Conservation (phyloP, 2,888 invertebrate genomes). For the Spodoptera littoralis region DNA sequence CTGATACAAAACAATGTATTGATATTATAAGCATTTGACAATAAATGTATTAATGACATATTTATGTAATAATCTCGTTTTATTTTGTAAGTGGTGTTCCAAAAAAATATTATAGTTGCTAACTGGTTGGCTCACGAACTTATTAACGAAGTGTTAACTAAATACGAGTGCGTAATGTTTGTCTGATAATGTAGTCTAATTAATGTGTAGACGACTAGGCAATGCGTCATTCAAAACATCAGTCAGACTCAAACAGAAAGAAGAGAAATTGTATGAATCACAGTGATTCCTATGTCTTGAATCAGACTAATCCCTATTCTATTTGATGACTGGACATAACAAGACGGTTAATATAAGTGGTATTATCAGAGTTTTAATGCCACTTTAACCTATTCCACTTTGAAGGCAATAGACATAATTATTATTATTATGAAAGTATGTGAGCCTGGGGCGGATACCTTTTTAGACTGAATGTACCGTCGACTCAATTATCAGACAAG, state of each 20-base stretch:
- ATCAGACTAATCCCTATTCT: slow-evolving; percentile 8
- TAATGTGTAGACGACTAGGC: slow-evolving; percentile 18
- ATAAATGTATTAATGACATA: slow-evolving; percentile 62
- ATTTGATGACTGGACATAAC: slow-evolving; percentile 16
- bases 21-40: slow-evolving; percentile 61
- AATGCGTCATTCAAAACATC: slow-evolving; percentile 19
- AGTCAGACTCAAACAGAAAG: slow-evolving; percentile 17
- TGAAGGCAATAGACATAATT: too few relatives aligned
- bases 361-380: slow-evolving; percentile 22
- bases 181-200: slow-evolving; percentile 41
- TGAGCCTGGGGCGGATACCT: too few relatives aligned
- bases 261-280: slow-evolving; percentile 30
- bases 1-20: slow-evolving; percentile 59
- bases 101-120: slow-evolving; percentile 28
- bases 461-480: too few relatives aligned
- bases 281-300: slow-evolving; percentile 11
- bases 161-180: slow-evolving; percentile 44
- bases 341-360: slow-evolving; percentile 34
- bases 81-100: slow-evolving; percentile 21
- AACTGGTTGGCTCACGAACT: slow-evolving; percentile 32
- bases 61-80: slow-evolving; percentile 54
- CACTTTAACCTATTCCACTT: background rate
- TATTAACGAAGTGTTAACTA: slow-evolving; percentile 38
- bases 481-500: too few relatives aligned
- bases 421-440: too few relatives aligned